These are phyloP conservation scores for Caenorhabditis doughertyi DNA, from an alignment of 2,888 invertebrate genomes.

Conservation along the genomic window DNA sequence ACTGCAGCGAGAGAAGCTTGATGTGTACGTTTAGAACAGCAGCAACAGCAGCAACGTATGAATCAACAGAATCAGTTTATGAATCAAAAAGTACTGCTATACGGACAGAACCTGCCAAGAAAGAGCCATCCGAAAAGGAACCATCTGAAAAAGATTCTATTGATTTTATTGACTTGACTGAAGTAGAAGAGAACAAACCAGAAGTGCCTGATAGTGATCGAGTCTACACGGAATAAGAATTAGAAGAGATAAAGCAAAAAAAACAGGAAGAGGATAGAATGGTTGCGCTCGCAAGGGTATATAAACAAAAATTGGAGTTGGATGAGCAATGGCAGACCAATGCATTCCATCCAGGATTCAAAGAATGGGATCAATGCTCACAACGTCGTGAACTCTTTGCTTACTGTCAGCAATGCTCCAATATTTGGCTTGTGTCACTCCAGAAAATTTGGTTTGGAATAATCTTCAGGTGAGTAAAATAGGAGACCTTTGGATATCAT, in stretches of 20 bases:
- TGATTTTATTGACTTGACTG: no score
- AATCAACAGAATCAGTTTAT: slow-evolving; percentile 42
- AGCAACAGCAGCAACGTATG: slow-evolving; percentile 21
- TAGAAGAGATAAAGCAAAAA: not conserved
- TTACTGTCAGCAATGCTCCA: slow-evolving; percentile 89
- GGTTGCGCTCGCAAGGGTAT: not conserved
- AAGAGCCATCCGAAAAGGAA: not conserved
- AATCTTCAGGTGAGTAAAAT: slow-evolving; percentile 83
- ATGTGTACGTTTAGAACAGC: no score
- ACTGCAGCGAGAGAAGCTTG: no score
- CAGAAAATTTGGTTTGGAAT: slow-evolving; percentile 88
- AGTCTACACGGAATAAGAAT: not conserved
- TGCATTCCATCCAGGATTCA: slow-evolving; percentile 16
- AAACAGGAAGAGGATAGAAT: not conserved
- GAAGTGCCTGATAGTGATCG: not conserved
- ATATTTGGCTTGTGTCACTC: slow-evolving; percentile 91
- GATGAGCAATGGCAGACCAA: slow-evolving; percentile 8
- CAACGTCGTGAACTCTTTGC: slow-evolving; percentile 57
- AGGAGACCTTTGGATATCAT: not conserved
- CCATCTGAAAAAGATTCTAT: not conserved
- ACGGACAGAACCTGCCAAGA: slow-evolving; percentile 2
- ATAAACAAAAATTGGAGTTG: not conserved
- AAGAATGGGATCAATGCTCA: slow-evolving; percentile 42
- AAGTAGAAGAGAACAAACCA: not conserved
- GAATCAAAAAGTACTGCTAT: slow-evolving; percentile 34